Evolutionary conservation across 2,113 vertebrate species (phyloP).

Genomic region (Mus spicilegus): DNA sequence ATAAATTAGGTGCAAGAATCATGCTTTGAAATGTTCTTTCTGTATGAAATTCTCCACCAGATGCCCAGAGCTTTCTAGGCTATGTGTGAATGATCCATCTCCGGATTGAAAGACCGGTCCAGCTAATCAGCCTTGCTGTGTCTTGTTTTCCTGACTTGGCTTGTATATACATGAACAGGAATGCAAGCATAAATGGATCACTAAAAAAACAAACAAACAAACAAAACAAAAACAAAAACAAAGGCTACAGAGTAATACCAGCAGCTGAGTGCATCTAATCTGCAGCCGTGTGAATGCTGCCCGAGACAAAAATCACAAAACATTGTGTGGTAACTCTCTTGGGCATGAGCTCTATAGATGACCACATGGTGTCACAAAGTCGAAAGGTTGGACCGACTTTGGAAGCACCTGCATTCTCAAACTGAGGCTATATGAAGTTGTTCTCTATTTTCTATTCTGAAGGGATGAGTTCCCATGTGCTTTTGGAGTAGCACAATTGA

Average conservation of each 20-base stretch:
- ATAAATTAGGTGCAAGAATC: slow-evolving; percentile 39
- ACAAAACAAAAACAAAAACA: slow-evolving; percentile 46
- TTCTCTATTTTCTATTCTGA: slow-evolving; percentile 64
- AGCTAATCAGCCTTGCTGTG: neutral
- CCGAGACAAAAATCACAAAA: neutral
- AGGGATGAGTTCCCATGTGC: slow-evolving; percentile 79
- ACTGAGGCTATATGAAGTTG: slow-evolving; percentile 73
- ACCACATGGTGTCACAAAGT: neutral
- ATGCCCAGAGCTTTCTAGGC: slow-evolving; percentile 1
- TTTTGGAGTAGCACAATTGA: slow-evolving; percentile 43
- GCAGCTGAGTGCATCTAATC: neutral
- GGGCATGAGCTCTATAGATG: neutral
- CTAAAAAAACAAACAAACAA: slow-evolving; percentile 66
- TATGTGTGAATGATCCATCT: neutral
- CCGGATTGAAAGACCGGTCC: neutral
- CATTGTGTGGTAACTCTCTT: neutral
- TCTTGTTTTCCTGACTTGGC: slow-evolving; percentile 62
- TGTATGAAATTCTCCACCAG: slow-evolving; percentile 15
- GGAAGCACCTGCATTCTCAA: slow-evolving; percentile 76
- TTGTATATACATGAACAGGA: slow-evolving; percentile 65
- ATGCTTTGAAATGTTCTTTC: slow-evolving; percentile 59
- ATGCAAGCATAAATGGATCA: slow-evolving; percentile 72
- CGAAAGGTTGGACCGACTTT: neutral
- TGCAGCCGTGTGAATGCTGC: neutral
- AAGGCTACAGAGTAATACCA: slow-evolving; percentile 75